A percentile compares a stretch with the other conserved stretches of the same genome.
These are phyloP conservation scores for Otis tarda DNA, from an alignment of 2,113 vertebrate genomes.

Conservation along the genomic window DNA sequence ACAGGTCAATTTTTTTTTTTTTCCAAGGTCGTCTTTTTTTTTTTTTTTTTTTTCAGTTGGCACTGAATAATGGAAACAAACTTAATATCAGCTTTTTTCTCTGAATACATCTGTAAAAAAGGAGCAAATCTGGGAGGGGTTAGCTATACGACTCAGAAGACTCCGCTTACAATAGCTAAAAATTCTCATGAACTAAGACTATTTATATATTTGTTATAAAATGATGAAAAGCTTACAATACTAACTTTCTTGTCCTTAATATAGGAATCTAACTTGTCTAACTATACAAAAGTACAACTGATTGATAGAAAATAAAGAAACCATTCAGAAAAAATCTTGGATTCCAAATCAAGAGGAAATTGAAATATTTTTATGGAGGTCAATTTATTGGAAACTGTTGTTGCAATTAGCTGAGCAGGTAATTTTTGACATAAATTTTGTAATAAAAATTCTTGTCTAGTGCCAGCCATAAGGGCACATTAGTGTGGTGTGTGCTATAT, in stretches of 20 bases:
- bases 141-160: slow-evolving; percentile 27
- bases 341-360: slow-evolving; percentile 21
- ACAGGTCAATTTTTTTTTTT: slow-evolving; percentile 20
- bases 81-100: slow-evolving; percentile 41
- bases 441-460: neutral
- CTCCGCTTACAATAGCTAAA: neutral
- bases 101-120: slow-evolving; percentile 20
- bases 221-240: slow-evolving; percentile 4
- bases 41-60: slow-evolving; percentile 28
- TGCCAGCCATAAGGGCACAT: fast-evolving
- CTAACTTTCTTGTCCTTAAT: neutral
- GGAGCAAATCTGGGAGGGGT: slow-evolving; percentile 22
- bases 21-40: neutral
- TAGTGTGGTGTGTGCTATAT: neutral
- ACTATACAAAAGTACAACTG: neutral
- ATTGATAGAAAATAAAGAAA: slow-evolving; percentile 16
- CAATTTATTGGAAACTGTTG: neutral
- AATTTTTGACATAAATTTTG: neutral
- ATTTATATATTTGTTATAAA: slow-evolving; percentile 26
- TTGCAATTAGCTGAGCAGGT: neutral
- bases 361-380: slow-evolving; percentile 1
- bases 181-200: slow-evolving; percentile 20
- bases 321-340: slow-evolving; percentile 1
- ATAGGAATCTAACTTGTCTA: neutral
- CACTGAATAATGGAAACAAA: slow-evolving; percentile 58